Percentiles rank a stretch among this genome's conserved stretches.
These are phyloP conservation scores for Drosophila bunnanda DNA, from an alignment of 2,888 invertebrate species.

Conservation along the genomic window DNA sequence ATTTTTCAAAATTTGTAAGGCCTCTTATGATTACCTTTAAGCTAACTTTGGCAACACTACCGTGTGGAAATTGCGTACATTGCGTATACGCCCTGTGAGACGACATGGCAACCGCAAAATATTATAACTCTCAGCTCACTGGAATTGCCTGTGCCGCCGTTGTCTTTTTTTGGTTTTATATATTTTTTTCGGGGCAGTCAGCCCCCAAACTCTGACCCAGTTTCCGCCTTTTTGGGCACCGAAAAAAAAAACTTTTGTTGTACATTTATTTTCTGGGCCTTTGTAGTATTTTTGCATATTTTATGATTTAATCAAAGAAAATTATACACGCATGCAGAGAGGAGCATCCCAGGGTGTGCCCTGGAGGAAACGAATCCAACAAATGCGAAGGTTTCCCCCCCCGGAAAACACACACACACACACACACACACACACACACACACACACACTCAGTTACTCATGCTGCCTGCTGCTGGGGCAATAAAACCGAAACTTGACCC, in stretches of 20 bases:
- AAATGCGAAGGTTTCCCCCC: constrained; percentile 17
- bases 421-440: constrained; percentile 5
- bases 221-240: constrained; percentile 76
- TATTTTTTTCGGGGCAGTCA: constrained; percentile 45
- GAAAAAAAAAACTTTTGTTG: constrained; percentile 42
- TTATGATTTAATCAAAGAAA: constrained; percentile 79
- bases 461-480: constrained; percentile 54
- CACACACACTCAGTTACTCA: constrained; percentile 14
- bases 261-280: constrained; percentile 40
- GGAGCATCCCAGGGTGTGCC: constrained; percentile 57
- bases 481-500: constrained; percentile 79
- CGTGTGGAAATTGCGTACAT: constrained; percentile 56
- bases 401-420: constrained; percentile 5
- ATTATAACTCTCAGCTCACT: constrained; percentile 20
- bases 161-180: constrained; percentile 12
- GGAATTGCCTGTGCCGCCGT: constrained; percentile 7
- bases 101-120: constrained; percentile 28
- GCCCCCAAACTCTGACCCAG: constrained; percentile 68
- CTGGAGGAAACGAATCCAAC: constrained; percentile 35
- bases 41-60: background rate
- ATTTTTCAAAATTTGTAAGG: background rate
- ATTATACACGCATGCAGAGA: constrained; percentile 59
- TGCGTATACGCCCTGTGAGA: constrained; percentile 71
- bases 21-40: background rate
- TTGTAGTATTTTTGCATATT: constrained; percentile 69